Evolutionary conservation across 2,113 vertebrate genomes (phyloP), one percentile per base, ranked within the genome.

Genomic region (Alexandromys fortis): DNA sequence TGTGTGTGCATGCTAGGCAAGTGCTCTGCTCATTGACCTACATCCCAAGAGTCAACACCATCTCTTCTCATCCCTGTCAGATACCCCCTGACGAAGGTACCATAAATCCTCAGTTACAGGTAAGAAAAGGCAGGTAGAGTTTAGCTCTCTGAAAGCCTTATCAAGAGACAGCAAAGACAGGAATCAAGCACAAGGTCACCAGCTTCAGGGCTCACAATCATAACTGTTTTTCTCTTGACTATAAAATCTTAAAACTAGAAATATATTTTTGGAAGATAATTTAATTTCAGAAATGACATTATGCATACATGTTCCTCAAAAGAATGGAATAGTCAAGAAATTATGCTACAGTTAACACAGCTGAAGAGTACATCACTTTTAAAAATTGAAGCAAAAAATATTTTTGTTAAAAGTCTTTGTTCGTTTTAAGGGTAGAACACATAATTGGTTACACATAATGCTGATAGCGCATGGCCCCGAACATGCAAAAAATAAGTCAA

Each of bases 201-300:
- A 38, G 42, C 13, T 82, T 7, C 67, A 91, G 7, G 45, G 52
- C 45, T 24, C 42, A 65, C 26, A 35, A 35, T 89, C 38, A 75
- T 52, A 86, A n/a, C 38, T 76, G 38, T 26, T 77, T 78, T 90
- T 28, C 42, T 95, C 55, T 58, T 88, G 42, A 90, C 65, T 85
- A 85, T 47, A 91, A 73, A 77, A 95, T 76, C 93, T 90, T 58
- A 83, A 58, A 95, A 19, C 55, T 45, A 52, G 42, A 49, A 83
- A 70, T 58, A 83, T 38, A 95, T 95, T 87, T 58, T 85, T 89
- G 42, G 47, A 89, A 86, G 55, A 70, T 93, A 52, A 94, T 76
- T 94, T 92, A 88, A 90, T 90, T 87, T 88, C 63, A 90, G 81
- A 85, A 85, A 91, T 72, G 49, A 85, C n/a, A 77, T 65, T 89